Conservation (phyloP, 2,113 vertebrate genomes). For the Plecturocebus donacophilus region DNA sequence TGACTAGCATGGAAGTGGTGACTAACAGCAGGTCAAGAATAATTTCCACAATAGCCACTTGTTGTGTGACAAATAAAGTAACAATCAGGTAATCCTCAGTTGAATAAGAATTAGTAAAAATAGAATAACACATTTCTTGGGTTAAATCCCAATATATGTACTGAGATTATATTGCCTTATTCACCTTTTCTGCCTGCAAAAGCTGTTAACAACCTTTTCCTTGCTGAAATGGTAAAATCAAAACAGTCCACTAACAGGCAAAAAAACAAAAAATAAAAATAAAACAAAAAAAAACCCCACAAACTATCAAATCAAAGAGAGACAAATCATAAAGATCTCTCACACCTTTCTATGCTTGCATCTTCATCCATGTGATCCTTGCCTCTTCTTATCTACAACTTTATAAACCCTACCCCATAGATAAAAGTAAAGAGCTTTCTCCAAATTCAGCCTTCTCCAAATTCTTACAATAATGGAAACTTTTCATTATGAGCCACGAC, state of each 20-base stretch:
- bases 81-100: neutral
- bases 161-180: neutral
- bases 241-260: neutral
- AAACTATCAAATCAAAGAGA: neutral
- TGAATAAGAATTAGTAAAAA: neutral
- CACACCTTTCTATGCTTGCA: neutral
- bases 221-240: neutral
- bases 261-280: neutral
- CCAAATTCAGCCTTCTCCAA: neutral
- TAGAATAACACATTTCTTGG: neutral
- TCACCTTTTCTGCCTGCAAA: neutral
- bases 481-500: neutral
- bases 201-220: neutral
- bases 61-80: neutral
- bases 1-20: neutral
- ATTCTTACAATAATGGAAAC: neutral
- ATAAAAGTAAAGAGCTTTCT: slow-evolving; percentile 29
- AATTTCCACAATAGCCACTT: neutral
- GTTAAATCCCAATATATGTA: neutral
- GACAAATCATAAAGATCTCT: neutral
- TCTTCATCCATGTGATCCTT: neutral
- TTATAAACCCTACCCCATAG: neutral
- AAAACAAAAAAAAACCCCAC: neutral
- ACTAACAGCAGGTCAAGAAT: neutral
- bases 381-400: neutral